Percentiles rank a stretch among this genome's conserved stretches.
phyloP scores from a whole-genome alignment of 2,888 invertebrate genomes.

The Cheilosia variabilis region DNA sequence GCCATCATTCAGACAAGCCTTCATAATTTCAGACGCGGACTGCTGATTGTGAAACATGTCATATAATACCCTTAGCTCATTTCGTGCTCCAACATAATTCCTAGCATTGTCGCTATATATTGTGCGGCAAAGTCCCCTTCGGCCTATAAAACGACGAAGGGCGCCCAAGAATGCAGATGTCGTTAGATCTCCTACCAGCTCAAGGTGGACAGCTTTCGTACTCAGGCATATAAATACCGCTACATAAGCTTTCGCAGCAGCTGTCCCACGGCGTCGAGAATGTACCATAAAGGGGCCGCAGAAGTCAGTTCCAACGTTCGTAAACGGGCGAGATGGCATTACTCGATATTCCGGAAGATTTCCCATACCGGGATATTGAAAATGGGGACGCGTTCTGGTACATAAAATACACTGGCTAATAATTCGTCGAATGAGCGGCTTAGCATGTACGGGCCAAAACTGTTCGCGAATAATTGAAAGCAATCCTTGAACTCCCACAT shows the following conservation, averaged over 20 bases:
- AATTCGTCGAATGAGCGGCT: background rate
- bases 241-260: background rate
- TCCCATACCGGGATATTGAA: conserved; percentile 6
- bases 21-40: no score
- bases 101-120: no score
- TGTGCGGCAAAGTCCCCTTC: no score
- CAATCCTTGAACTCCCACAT: conserved; percentile 20
- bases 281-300: no score
- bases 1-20: no score
- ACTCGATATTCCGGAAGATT: conserved; percentile 6
- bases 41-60: no score
- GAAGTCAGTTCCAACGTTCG: background rate
- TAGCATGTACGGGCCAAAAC: conserved; percentile 32
- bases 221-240: conserved; percentile 3
- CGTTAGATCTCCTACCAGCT: conserved; percentile 6
- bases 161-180: conserved; percentile 28
- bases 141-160: background rate
- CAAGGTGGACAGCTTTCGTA: conserved; percentile 7
- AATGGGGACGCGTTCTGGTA: background rate
- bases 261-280: conserved; percentile 4
- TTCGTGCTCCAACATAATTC: no score
- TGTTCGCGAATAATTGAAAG: conserved; percentile 22
- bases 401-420: background rate
- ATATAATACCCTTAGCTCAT: no score
- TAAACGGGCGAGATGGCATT: background rate